Conservation (phyloP, 2,888 invertebrate genomes). For the Willowsia nigromaculata region DNA sequence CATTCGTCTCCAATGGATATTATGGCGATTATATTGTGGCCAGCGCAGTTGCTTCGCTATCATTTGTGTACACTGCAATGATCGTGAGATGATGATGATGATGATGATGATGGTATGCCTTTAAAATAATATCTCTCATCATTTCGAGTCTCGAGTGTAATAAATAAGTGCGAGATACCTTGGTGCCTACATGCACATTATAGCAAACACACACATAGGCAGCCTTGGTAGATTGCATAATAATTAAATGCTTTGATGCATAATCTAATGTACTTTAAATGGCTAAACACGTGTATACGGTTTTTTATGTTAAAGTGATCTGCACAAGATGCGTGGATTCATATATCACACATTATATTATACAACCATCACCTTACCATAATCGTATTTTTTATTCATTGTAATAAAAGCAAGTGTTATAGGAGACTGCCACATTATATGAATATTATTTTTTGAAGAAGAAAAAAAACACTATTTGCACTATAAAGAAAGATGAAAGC, state of each 20-base stretch:
- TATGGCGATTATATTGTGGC: not conserved
- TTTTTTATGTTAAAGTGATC: slow-evolving; percentile 39
- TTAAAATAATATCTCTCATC: slow-evolving; percentile 8
- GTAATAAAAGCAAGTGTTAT: slow-evolving; percentile 25
- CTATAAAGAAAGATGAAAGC: not conserved
- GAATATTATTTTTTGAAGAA: too few species aligned
- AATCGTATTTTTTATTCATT: not conserved
- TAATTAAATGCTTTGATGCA: slow-evolving; percentile 64
- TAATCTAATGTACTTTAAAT: slow-evolving; percentile 16
- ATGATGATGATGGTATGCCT: slow-evolving; percentile 9
- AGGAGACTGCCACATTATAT: slow-evolving; percentile 38
- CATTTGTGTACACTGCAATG: not conserved
- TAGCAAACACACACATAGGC: not conserved
- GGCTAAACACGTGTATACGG: slow-evolving; percentile 51
- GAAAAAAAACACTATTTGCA: slow-evolving; percentile 26
- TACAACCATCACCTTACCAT: not conserved
- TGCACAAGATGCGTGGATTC: slow-evolving; percentile 30
- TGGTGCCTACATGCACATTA: slow-evolving; percentile 16
- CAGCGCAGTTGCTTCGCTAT: not conserved
- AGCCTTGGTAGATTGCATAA: slow-evolving; percentile 70
- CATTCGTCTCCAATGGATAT: slow-evolving; percentile 18
- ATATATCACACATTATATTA: too few species aligned
- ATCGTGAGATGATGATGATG: not conserved
- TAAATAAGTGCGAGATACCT: slow-evolving; percentile 20
- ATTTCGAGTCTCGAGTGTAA: not conserved